A percentile compares a stretch with the other conserved stretches of the same genome.
phyloP scores from a whole-genome alignment of 2,797 vertebrate species.

The Thamnophis elegans region DNA sequence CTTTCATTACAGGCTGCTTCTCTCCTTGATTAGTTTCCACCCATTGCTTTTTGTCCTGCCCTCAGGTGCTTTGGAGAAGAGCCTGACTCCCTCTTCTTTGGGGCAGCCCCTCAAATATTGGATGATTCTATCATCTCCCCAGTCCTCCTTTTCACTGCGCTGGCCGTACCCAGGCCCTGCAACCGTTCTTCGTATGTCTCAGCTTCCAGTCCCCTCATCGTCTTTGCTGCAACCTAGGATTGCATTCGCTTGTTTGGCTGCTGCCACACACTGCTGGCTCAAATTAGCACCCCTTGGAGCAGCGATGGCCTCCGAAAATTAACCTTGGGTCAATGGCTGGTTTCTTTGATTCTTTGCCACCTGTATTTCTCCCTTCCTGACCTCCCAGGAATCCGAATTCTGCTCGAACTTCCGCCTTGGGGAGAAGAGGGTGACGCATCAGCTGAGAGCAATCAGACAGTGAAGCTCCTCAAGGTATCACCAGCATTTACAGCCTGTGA shows the following conservation, averaged over 20 bases:
- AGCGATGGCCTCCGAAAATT: not conserved
- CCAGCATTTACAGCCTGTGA: not conserved
- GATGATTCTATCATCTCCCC: not conserved
- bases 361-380: not conserved
- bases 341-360: not conserved
- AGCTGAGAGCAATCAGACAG: not conserved
- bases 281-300: not conserved
- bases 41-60: not conserved
- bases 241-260: not conserved
- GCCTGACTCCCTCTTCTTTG: not conserved
- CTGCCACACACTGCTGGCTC: not conserved
- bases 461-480: not conserved
- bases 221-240: not conserved
- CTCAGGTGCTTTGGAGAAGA: not conserved
- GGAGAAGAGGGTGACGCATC: not conserved
- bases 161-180: too few relatives aligned
- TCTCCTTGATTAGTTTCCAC: not conserved
- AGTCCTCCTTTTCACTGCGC: not conserved
- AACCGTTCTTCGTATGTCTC: not conserved
- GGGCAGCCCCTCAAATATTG: not conserved
- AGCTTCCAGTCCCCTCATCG: not conserved
- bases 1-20: not conserved
- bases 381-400: conserved; percentile 9
- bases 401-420: conserved; percentile 23
- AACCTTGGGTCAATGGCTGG: not conserved